Evolutionary conservation across 2,888 invertebrate species (phyloP).

Genomic region (Xiphydria camelus): DNA sequence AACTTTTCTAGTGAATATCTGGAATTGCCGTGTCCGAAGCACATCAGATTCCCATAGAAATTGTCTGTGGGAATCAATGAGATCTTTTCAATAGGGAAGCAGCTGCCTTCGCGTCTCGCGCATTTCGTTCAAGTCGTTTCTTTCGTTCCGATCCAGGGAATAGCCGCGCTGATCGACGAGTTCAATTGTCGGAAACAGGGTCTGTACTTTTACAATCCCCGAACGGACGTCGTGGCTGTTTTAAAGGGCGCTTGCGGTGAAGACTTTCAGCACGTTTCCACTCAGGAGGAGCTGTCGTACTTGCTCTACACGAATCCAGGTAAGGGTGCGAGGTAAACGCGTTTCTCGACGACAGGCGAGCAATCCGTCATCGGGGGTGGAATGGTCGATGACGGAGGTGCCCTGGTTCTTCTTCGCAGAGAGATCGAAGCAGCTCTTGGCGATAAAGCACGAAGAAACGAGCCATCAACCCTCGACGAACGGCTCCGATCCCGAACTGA

Average conservation of each 20-base stretch:
- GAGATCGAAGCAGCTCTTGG: conserved; percentile 40
- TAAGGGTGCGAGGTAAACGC: no score
- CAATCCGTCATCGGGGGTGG: no score
- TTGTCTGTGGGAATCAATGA: no score
- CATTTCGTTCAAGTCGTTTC: no score
- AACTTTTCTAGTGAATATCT: no score
- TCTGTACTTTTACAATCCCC: conserved; percentile 71
- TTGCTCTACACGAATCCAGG: conserved; percentile 55
- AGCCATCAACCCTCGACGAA: conserved; percentile 35
- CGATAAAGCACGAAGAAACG: conserved; percentile 36
- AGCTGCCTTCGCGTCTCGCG: no score
- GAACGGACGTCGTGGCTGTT: conserved; percentile 69
- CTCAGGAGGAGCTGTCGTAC: conserved; percentile 65
- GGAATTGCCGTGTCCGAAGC: no score
- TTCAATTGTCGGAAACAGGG: conserved; percentile 72
- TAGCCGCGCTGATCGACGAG: conserved; percentile 75
- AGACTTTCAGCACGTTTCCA: conserved; percentile 65
- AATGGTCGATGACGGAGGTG: no score
- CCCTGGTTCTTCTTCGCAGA: conserved; percentile 29
- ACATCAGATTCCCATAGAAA: no score
- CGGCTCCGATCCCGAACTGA: conserved; percentile 39
- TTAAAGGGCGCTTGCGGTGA: conserved; percentile 70
- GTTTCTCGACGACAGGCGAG: no score
- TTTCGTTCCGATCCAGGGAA: conserved; percentile 65
- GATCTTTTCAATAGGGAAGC: no score